These are phyloP conservation scores for Drosophila grimshawi DNA, from an alignment of 1,140 invertebrate species.

Conservation along the genomic window DNA sequence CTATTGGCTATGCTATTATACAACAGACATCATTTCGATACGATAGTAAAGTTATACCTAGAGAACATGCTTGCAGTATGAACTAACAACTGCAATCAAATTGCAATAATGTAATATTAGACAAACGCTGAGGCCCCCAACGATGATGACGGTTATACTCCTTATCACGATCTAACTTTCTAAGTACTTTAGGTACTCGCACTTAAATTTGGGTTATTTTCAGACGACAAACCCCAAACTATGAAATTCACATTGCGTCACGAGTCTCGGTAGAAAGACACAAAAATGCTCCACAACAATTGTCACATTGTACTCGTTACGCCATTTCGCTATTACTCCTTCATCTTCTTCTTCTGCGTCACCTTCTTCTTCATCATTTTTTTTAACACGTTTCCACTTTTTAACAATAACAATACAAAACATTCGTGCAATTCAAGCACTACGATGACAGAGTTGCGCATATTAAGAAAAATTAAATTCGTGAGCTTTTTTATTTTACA, in stretches of 20 bases:
- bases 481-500: conserved; percentile 15
- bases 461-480: conserved; percentile 46
- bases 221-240: neutral
- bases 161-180: conserved; percentile 43
- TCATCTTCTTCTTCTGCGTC: conserved; percentile 5
- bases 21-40: neutral
- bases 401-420: conserved; percentile 37
- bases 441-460: conserved; percentile 23
- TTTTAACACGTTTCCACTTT: conserved; percentile 28
- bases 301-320: conserved; percentile 78
- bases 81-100: neutral
- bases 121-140: neutral
- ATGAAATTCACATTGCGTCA: conserved; percentile 59
- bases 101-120: neutral
- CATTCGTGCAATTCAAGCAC: conserved; percentile 39
- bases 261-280: conserved; percentile 46
- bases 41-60: too few relatives aligned
- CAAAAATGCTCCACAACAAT: conserved; percentile 61
- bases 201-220: conserved; percentile 35
- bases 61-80: too few relatives aligned
- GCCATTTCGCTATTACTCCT: conserved; percentile 63
- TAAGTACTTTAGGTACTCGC: conserved; percentile 9
- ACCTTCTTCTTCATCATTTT: neutral
- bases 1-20: neutral
- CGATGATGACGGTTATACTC: conserved; percentile 6